Base-by-base conservation (phyloP, 2,797 vertebrate species). In the Gastrophryne carolinensis region DNA sequence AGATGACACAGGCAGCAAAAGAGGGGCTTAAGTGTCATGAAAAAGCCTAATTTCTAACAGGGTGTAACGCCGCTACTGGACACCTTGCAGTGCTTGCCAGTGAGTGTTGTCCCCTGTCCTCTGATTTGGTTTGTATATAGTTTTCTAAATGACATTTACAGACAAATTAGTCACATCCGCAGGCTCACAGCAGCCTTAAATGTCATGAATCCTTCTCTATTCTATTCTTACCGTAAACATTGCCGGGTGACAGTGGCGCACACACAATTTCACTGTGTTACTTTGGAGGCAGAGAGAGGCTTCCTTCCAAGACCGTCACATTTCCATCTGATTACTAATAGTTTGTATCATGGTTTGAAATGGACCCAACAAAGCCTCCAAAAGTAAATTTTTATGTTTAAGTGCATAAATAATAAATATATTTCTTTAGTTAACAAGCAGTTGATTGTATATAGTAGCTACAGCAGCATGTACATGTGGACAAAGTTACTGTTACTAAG, bases 121-220 rank as follows among this genome's bases (percentile, higher is more conserved):
- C 24, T 52, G 15, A 32, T 70, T 63, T 63, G 57, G 58, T 76
- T 75, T 76, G 29, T 30, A 68, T 53, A 66, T 61, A 41, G 34
- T 32, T 44, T 26, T 73, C 71, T 54, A 44, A 64, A 17, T 32
- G 37, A 65, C 66, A 76, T 69, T 62, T 68, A 69, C 30, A 26
- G 32, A 56, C 27, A 52, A 47, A 71, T 77, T 77, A 77, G 35
- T 77, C 74, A 77, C 56, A 77, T 64, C 74, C 67, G 37, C 58
- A 65, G 30, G 35, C 30, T 77, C 58, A 35, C 37, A 56, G 52
- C 21, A 64, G 21, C n/a, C 13, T 49, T 64, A 76, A 76, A 76
- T 76, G 74, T 71, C 74, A 77, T 54, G 17, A 58, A 35, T 69
- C 49, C 50, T 64, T 54, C 37, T 60, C 23, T 68, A 6, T n/a